Evolutionary conservation across 2,888 invertebrate species (phyloP), one percentile per base, ranked within the genome.

Genomic region (Lasioglossum vierecki): DNA sequence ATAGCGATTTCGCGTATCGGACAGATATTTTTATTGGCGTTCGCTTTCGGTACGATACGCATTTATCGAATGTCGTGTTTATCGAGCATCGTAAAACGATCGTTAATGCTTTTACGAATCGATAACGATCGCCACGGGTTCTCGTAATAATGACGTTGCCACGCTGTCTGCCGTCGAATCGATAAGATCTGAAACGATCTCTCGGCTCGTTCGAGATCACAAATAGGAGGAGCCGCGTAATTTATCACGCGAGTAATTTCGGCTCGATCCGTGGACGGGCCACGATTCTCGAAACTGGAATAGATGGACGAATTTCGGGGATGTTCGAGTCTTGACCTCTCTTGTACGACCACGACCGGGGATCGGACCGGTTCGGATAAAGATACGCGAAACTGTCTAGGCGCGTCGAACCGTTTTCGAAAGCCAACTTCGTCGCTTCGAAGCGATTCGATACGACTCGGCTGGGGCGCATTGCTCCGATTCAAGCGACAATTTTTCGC

Each of bases 31-130:
- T 86, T 86, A 81, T 85, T 46, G 79, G 15, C 82, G 82, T 80
- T 88, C 57, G 80, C 82, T 89, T 84, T 87, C 87, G 74, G 84
- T 72, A 80, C 73, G 76, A 70, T 74, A 71, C 78, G 85, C 80
- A 44, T 84, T 88, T 83, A 80, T 75, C 30, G 79, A 57, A 60
- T 78, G 82, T 83, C 87, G 76, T 68, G 74, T 81, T 88, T 86
- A 73, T 79, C 77, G 83, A 44, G 30, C 76, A 76, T 86, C 89
- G 79, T 89, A 88, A 89, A 89, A 88, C 82, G 84, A 82, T 68
- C 82, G 84, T 89, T 89, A 89, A 88, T 82, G 80, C 79, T 86
- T 89, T 89, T 84, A 89, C 84, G 86, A 86, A 88, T 84, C 88
- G 84, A 89, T 88, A 89, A 89, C 81, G 80, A 88, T 89, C 88